phyloP scores from a whole-genome alignment of 2,113 vertebrate genomes.

The Megaceryle maxima region DNA sequence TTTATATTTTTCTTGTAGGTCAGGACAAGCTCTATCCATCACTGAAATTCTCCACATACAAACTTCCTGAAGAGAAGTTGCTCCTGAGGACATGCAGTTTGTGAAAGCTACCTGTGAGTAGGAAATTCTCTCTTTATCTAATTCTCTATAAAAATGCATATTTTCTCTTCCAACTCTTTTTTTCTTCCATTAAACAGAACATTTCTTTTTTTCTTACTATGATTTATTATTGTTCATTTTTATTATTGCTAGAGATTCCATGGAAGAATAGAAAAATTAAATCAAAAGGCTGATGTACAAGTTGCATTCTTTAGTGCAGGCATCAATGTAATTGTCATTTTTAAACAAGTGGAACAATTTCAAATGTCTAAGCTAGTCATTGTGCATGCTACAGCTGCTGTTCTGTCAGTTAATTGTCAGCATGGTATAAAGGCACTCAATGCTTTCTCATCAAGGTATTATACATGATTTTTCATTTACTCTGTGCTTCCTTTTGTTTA shows the following conservation, averaged over 20 bases:
- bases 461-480: background rate
- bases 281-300: background rate
- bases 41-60: background rate
- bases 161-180: background rate
- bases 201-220: background rate
- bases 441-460: background rate
- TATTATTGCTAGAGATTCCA: background rate
- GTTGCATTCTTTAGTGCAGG: background rate
- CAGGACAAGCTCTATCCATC: background rate
- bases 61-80: background rate
- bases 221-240: background rate
- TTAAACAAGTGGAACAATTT: background rate
- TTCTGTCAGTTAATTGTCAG: background rate
- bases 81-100: background rate
- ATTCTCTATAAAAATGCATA: rapidly evolving
- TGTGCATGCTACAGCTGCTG: background rate
- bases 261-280: background rate
- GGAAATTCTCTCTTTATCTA: background rate
- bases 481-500: background rate
- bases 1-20: background rate
- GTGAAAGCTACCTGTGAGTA: background rate
- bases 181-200: background rate
- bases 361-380: background rate
- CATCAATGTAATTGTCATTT: background rate
- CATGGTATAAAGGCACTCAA: background rate